A percentile compares a stretch with the other conserved stretches of the same genome.
phyloP scores from a whole-genome alignment of 2,888 invertebrate species.

The Tetragonisca angustula region DNA sequence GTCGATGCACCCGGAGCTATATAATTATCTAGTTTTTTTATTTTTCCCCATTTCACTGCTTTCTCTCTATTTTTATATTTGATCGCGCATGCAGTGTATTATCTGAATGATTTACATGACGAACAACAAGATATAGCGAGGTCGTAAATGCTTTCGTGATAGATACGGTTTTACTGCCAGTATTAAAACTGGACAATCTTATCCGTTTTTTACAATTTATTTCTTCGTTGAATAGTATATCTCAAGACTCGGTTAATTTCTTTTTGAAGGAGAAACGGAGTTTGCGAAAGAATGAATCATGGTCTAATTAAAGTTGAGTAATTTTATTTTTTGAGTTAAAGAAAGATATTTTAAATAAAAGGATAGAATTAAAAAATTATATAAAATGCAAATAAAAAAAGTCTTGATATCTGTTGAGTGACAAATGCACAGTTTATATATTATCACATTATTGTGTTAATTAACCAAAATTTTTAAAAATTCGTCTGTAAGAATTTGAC shows the following conservation, averaged over 20 bases:
- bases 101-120: background rate
- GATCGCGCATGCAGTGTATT: background rate
- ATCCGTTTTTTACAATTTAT: background rate
- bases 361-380: too few relatives aligned
- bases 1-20: conserved; percentile 43
- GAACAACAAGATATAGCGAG: background rate
- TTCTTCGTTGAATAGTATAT: too few relatives aligned
- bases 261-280: background rate
- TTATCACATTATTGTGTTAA: background rate
- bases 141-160: background rate
- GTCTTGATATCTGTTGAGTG: background rate
- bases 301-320: background rate
- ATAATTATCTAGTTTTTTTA: conserved; percentile 25
- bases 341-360: background rate
- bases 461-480: background rate
- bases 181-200: background rate
- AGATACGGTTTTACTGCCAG: background rate
- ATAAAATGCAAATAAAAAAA: background rate
- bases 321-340: too few relatives aligned
- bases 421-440: background rate
- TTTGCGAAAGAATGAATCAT: background rate
- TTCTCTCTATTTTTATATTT: background rate
- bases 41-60: background rate
- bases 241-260: too few relatives aligned
- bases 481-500: too few relatives aligned